These are phyloP conservation scores for Cyclina sinensis DNA, from an alignment of 1,140 invertebrate species.

Conservation along the genomic window DNA sequence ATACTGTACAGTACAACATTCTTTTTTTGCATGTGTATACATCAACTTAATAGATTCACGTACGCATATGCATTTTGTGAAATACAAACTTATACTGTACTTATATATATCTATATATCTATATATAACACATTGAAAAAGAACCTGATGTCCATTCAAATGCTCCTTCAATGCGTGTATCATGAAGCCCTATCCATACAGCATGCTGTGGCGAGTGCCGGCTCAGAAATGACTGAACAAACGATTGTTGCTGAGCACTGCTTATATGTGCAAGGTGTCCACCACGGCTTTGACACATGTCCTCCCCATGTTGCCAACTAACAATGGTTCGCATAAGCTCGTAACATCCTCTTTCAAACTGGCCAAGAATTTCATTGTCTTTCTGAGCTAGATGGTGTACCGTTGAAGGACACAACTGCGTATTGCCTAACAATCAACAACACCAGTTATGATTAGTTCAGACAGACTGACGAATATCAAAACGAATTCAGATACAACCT, in stretches of 20 bases:
- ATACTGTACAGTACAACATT: background rate
- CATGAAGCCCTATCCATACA: constrained; percentile 52
- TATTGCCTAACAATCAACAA: background rate
- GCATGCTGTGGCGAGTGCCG: constrained; percentile 12
- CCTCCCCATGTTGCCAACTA: constrained; percentile 20
- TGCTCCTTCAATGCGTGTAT: background rate
- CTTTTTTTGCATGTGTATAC: background rate
- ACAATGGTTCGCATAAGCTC: constrained; percentile 1
- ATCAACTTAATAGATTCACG: background rate
- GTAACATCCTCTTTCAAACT: constrained; percentile 25
- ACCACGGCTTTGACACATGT: constrained; percentile 9
- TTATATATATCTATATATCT: background rate
- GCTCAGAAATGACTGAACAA: constrained; percentile 20
- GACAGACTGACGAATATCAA: too few species aligned
- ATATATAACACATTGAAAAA: background rate
- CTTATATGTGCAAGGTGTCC: constrained; percentile 36
- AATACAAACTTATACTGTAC: background rate
- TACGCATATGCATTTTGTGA: background rate
- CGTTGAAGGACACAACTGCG: background rate
- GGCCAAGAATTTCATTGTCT: background rate
- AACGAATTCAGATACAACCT: too few species aligned
- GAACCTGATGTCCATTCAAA: constrained; percentile 57
- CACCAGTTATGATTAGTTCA: too few species aligned
- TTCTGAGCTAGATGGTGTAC: background rate
- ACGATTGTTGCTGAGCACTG: constrained; percentile 25